Evolutionary conservation across 2,113 vertebrate genomes (phyloP).

Genomic region (Chascanopsetta lugubris): DNA sequence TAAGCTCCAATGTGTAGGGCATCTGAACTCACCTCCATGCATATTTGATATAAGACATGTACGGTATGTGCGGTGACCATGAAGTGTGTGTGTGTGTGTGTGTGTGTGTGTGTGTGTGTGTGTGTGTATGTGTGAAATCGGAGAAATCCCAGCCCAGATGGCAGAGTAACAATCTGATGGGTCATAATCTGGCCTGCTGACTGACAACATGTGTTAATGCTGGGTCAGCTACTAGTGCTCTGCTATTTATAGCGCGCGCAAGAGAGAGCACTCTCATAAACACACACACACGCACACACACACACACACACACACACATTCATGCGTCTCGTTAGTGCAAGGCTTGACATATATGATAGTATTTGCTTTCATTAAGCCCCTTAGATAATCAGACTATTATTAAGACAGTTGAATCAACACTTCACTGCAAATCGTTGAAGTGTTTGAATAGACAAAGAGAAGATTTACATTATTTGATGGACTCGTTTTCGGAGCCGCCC

Average conservation of each 20-base stretch:
- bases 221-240: conserved; percentile 42
- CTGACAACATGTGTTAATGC: conserved; percentile 68
- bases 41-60: neutral
- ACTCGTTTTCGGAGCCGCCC: no score
- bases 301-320: neutral
- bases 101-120: neutral
- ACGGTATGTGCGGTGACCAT: neutral
- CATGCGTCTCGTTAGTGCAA: no score
- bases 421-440: no score
- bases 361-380: no score
- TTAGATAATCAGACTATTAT: neutral
- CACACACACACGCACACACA: neutral
- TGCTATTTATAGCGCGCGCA: conserved; percentile 60
- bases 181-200: conserved; percentile 65
- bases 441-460: no score
- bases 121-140: neutral
- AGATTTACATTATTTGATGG: no score
- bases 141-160: conserved; percentile 57
- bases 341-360: neutral
- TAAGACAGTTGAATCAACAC: no score
- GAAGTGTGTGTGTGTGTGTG: no score
- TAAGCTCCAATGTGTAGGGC: neutral
- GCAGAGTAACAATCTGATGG: conserved; percentile 61
- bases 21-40: neutral
- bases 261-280: conserved; percentile 11